Base-by-base conservation (phyloP, 2,888 invertebrate species). In the Drosophila suboccidentalis region DNA sequence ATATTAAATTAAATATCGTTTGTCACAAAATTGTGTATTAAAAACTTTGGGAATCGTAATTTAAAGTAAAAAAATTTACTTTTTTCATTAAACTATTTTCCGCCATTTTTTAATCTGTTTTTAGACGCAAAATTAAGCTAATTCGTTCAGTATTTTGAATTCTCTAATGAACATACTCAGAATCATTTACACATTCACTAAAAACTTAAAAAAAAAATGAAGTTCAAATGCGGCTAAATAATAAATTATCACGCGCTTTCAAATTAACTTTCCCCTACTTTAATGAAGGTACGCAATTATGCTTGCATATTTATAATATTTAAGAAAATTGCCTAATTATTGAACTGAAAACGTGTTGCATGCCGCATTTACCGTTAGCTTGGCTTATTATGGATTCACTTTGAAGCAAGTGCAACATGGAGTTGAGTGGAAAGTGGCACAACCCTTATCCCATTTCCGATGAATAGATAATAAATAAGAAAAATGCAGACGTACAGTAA, bases 401-500 rank as follows among this genome's bases (percentile, higher is more conserved):
- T 68, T 51, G 19, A 11, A 34, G 49, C 47, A 46, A 53, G 61
- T 50, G 70, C 61, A 44, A 41, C 41, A 50, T 50, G 19, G 29
- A 38, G 17, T 38, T 39, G 32, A 39, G 44, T 46, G 19, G 39
- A 68, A 65, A 49, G 58, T 58, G 54, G 29, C 8, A 29, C 54
- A 80, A 67, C 89, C 80, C 84, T 72, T 49, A 9, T 15, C 13
- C 29, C 13, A 26, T 34, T 44, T 55, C 36, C 61, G 85, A 84
- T 87, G 86, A 70, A 85, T 82, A 84, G 88, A 87, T 85, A 85
- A 87, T 72, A 75, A 75, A 72, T 75, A 44, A 75, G 44, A 65
- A 44, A 64, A 71, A 76, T 59, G 64, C 69, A 66, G 65, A 69
- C 41, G 61, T 50, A 10, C 53, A 60, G 74, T 70, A 83, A 80